Percentiles rank a stretch among this genome's conserved stretches.
phyloP scores from a whole-genome alignment of 2,888 invertebrate species.

The Leistus spinibarbis region DNA sequence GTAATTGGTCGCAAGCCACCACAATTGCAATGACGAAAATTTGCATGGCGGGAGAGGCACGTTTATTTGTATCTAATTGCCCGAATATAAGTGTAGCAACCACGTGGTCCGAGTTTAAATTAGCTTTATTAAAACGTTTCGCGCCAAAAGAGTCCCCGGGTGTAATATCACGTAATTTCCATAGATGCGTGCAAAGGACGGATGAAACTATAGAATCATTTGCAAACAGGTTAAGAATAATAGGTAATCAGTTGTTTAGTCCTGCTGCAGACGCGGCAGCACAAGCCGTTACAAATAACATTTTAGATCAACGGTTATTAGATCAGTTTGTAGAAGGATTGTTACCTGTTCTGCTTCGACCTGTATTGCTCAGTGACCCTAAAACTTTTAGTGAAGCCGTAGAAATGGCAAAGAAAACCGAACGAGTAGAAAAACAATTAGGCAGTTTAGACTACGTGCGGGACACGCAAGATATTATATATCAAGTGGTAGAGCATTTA shows the following conservation, averaged over 20 bases:
- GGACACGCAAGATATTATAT: too few species aligned
- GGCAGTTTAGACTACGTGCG: neutral
- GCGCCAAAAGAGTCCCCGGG: neutral
- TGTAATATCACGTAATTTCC: neutral
- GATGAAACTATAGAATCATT: neutral
- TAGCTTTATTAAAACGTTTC: neutral
- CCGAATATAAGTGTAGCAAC: neutral
- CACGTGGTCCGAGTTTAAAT: neutral
- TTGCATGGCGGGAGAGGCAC: neutral
- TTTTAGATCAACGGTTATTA: neutral
- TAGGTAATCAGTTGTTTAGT: too few species aligned
- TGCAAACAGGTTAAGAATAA: neutral
- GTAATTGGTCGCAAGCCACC: neutral
- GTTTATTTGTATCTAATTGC: neutral
- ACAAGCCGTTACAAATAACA: neutral
- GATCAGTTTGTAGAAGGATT: neutral
- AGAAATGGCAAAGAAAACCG: neutral
- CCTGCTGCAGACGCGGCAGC: neutral
- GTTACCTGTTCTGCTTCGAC: neutral
- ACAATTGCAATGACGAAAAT: neutral
- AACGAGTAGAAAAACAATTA: neutral
- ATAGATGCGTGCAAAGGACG: neutral
- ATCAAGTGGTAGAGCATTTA: too few species aligned
- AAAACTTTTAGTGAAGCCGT: neutral
- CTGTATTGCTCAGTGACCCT: neutral